These are phyloP conservation scores for Catagonus wagneri DNA, from an alignment of 2,113 vertebrate species.

Conservation along the genomic window DNA sequence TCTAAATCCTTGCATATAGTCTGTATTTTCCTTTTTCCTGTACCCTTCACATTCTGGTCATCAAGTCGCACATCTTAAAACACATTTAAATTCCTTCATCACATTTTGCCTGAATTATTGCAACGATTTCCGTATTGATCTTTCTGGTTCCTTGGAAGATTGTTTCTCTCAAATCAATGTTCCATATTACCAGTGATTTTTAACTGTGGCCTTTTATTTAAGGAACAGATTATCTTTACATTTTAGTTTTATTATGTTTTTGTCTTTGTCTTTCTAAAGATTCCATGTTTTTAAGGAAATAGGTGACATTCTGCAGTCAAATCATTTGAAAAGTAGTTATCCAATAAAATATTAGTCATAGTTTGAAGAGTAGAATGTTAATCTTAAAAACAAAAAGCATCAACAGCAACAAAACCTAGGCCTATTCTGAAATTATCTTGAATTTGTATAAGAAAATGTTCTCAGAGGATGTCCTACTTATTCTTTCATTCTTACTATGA, in stretches of 20 bases:
- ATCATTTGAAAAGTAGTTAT: constrained; percentile 83
- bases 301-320: constrained; percentile 78
- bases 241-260: constrained; percentile 63
- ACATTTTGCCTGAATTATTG: background rate
- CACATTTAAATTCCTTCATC: background rate
- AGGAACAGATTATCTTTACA: constrained; percentile 28
- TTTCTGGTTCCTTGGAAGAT: background rate
- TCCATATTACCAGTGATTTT: background rate
- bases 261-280: constrained; percentile 67
- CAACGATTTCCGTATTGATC: background rate
- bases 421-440: constrained; percentile 81
- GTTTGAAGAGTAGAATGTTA: constrained; percentile 73
- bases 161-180: background rate
- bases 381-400: constrained; percentile 73
- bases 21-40: background rate
- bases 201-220: constrained; percentile 1
- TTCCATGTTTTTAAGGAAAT: constrained; percentile 65
- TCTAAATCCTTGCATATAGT: background rate
- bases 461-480: constrained; percentile 76
- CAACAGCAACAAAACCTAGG: too few species aligned
- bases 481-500: constrained; percentile 23
- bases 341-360: constrained; percentile 80
- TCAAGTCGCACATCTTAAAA: background rate
- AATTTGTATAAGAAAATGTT: constrained; percentile 82
- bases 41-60: background rate